A percentile compares a stretch with the other conserved stretches of the same genome.
Evolutionary conservation across 2,888 invertebrate genomes (phyloP).

Genomic region (Crematogaster levior): DNA sequence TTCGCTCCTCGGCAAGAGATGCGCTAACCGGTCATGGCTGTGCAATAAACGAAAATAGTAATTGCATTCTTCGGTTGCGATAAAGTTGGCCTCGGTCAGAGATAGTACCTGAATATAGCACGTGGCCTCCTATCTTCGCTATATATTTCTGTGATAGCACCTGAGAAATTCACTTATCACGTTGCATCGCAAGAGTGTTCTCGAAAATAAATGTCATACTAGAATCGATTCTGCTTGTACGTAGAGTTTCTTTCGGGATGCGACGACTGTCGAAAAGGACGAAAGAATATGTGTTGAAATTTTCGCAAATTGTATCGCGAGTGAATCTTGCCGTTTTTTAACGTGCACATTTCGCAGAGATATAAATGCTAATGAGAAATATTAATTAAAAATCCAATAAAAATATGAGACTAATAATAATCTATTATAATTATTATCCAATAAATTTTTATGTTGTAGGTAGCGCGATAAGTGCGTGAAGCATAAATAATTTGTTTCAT

Average conservation of each 20-base stretch:
- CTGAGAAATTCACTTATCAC: constrained; percentile 27
- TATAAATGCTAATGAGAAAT: neutral
- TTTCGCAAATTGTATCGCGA: neutral
- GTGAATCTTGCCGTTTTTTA: neutral
- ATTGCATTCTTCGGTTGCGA: constrained; percentile 26
- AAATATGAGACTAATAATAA: neutral
- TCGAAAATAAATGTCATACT: constrained; percentile 21
- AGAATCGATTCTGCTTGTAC: neutral
- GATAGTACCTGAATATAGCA: constrained; percentile 20
- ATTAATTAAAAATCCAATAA: neutral
- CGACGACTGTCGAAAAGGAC: neutral
- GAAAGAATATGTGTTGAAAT: neutral
- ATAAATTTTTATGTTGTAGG: neutral
- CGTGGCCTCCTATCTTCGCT: neutral
- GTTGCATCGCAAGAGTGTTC: neutral
- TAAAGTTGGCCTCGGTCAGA: constrained; percentile 21
- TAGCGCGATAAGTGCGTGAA: neutral
- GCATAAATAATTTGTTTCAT: neutral
- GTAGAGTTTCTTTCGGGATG: neutral
- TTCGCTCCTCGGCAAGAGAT: constrained; percentile 22
- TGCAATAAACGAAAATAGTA: constrained; percentile 44
- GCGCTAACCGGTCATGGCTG: constrained; percentile 30
- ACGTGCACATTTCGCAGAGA: neutral
- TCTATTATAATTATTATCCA: neutral
- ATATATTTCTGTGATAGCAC: neutral